Conservation (phyloP, 2,113 vertebrate species). For the Gavialis gangeticus region DNA sequence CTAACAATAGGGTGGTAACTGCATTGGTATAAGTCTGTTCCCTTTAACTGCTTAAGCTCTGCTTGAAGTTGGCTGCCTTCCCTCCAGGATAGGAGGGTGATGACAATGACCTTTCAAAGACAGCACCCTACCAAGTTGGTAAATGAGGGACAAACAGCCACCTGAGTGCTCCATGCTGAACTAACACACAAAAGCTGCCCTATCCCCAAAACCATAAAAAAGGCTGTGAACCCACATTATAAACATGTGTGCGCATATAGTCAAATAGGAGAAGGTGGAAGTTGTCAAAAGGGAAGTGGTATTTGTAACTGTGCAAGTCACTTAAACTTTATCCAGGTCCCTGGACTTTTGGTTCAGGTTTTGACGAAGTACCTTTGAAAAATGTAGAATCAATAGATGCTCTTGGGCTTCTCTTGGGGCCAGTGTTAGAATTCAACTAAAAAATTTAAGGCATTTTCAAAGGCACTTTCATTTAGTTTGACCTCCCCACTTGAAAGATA, state of each 20-base stretch:
- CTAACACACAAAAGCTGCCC: neutral
- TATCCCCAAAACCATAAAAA: neutral
- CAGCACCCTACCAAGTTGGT: neutral
- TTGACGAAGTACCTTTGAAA: constrained; percentile 58
- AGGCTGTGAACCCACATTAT: neutral
- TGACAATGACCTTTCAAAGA: neutral
- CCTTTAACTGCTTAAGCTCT: neutral
- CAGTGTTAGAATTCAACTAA: constrained; percentile 16
- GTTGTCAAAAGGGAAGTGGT: neutral
- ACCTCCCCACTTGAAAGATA: constrained; percentile 57
- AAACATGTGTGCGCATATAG: neutral
- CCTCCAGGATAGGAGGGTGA: neutral
- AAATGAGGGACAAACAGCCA: neutral
- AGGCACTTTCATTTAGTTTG: constrained; percentile 49
- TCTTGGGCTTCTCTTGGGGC: constrained; percentile 58
- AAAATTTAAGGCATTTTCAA: constrained; percentile 49
- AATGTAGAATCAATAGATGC: constrained; percentile 56
- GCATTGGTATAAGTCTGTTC: neutral
- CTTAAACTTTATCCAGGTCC: neutral
- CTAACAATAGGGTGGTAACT: neutral
- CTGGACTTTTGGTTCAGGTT: neutral
- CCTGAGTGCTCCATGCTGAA: neutral
- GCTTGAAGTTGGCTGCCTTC: neutral
- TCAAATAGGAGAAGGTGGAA: neutral
- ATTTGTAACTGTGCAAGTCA: neutral